Percentiles rank a stretch among this genome's conserved stretches.
Conservation (phyloP, 1,140 invertebrate genomes). For the Monochamus saltuarius region DNA sequence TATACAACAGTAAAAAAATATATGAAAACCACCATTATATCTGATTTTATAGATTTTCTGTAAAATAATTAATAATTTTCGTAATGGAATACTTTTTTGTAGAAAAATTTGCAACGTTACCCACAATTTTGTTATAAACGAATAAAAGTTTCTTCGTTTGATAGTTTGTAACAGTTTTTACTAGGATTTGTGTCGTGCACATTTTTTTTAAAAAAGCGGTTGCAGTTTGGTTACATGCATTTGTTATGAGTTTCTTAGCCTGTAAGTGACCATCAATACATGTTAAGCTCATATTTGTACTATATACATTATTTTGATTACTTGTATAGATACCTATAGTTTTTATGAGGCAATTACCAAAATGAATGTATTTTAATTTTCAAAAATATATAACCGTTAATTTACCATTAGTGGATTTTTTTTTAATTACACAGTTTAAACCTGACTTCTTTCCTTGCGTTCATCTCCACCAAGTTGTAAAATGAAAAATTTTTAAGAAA, state of each 20-base stretch:
- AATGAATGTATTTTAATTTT: constrained; percentile 39
- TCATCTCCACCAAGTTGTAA: too few relatives aligned
- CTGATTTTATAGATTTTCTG: too few relatives aligned
- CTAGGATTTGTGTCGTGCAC: constrained; percentile 14
- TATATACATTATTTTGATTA: constrained; percentile 32
- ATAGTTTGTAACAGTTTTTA: constrained; percentile 17
- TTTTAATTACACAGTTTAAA: neutral
- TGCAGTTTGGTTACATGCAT: constrained; percentile 1
- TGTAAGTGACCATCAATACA: constrained; percentile 19
- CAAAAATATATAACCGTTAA: constrained; percentile 41
- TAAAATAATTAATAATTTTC: too few relatives aligned
- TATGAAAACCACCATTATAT: too few relatives aligned
- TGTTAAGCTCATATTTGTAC: constrained; percentile 29
- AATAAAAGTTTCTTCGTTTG: constrained; percentile 7
- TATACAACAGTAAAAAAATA: too few relatives aligned
- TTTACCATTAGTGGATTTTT: constrained; percentile 23
- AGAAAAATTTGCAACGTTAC: neutral
- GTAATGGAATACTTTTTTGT: neutral
- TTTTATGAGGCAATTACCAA: constrained; percentile 40
- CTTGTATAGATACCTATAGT: constrained; percentile 38
- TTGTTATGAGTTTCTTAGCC: constrained; percentile 20
- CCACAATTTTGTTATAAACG: neutral
- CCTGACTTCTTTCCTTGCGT: too few relatives aligned
- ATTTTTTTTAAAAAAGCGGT: constrained; percentile 11
- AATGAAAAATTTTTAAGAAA: too few relatives aligned